These are phyloP conservation scores for Chrysogorgia sp. DNA, from an alignment of 92 coral and sea anemone genomes.

Conservation along the genomic window DNA sequence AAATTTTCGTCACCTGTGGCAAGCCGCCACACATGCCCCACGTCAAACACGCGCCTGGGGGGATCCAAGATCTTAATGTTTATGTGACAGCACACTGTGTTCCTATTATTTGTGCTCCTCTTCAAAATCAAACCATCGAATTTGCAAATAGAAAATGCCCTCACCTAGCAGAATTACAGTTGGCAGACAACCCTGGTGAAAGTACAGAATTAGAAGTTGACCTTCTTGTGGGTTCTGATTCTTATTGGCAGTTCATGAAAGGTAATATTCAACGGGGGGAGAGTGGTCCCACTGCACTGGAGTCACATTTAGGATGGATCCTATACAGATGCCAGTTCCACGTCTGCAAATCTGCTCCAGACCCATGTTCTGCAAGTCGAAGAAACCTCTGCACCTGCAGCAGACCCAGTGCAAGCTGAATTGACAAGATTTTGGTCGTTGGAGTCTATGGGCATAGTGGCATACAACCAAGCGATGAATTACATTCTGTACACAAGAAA, in stretches of 20 bases:
- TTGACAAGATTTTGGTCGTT: no score
- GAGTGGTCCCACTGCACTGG: slow-evolving; percentile 1
- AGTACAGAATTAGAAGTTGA: slow-evolving; percentile 12
- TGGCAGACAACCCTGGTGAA: slow-evolving; percentile 5
- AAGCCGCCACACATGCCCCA: no score
- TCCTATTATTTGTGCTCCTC: slow-evolving; percentile 21
- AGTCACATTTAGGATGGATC: slow-evolving; percentile 7
- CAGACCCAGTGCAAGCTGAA: no score
- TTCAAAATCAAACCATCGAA: slow-evolving; percentile 16
- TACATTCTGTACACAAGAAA: no score
- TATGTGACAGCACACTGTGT: slow-evolving; percentile 27
- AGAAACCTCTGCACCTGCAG: no score
- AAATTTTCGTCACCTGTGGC: no score
- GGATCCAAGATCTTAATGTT: neutral
- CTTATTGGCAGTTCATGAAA: slow-evolving; percentile 16
- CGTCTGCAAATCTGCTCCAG: no score
- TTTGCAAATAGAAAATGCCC: slow-evolving; percentile 1
- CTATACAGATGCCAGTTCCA: no score
- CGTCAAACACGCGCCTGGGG: no score
- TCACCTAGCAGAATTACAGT: slow-evolving; percentile 10
- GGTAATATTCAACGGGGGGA: slow-evolving; percentile 26
- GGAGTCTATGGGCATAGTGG: no score
- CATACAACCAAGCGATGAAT: no score
- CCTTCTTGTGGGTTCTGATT: neutral
- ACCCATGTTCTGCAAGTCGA: neutral